Conservation (phyloP, 2,113 vertebrate species). For the Leptosomus discolor region DNA sequence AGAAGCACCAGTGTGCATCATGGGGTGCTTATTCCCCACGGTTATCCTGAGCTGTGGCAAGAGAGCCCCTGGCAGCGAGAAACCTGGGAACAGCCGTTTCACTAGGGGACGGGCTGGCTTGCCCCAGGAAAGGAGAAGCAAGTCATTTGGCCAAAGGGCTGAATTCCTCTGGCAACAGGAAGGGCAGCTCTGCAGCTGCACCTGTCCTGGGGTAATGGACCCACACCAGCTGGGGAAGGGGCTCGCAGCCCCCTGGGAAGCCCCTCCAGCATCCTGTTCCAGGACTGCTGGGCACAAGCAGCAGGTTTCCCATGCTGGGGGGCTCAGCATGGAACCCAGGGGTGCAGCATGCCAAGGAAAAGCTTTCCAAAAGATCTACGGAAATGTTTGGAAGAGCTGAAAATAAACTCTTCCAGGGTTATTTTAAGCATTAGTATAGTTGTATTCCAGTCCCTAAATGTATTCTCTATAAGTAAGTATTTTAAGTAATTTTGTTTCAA, state of each 20-base stretch:
- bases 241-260: background rate
- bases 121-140: background rate
- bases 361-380: background rate
- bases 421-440: background rate
- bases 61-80: background rate
- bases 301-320: fast-evolving
- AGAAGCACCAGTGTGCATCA: background rate
- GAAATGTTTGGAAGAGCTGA: background rate
- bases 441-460: background rate
- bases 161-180: background rate
- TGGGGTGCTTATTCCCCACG: background rate
- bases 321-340: background rate
- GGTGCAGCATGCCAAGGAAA: background rate
- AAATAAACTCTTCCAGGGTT: background rate
- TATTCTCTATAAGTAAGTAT: slow-evolving; percentile 10
- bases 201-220: background rate
- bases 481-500: background rate
- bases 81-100: background rate
- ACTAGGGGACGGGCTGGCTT: background rate
- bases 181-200: background rate
- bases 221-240: background rate
- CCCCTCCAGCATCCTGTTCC: background rate
- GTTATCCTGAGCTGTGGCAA: background rate
- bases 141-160: background rate
- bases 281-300: fast-evolving